These are phyloP conservation scores for Okapia johnstoni DNA, from an alignment of 2,113 vertebrate genomes.

Conservation along the genomic window DNA sequence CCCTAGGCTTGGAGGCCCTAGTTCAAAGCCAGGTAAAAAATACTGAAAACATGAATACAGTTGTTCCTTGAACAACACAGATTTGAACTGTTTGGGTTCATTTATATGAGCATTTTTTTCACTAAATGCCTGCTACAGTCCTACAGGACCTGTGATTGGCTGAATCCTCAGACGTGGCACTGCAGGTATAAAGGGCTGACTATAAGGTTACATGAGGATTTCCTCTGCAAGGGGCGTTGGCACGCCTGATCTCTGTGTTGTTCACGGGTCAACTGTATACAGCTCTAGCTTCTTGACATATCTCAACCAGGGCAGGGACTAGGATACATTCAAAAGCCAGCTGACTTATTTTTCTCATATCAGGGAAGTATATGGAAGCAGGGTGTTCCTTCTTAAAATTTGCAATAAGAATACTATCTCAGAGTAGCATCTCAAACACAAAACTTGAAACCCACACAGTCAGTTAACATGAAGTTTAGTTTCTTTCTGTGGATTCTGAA, in stretches of 20 bases:
- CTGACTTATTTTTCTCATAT: neutral
- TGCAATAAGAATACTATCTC: neutral
- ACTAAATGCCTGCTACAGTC: neutral
- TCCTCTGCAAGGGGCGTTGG: neutral
- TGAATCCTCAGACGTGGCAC: neutral
- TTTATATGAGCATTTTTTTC: neutral
- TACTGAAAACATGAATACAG: neutral
- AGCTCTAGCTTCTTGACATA: neutral
- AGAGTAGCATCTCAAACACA: neutral
- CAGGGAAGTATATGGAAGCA: neutral
- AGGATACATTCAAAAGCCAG: neutral
- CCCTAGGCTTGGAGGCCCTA: neutral
- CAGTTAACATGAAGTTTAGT: neutral
- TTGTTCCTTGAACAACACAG: neutral
- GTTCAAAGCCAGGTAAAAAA: neutral
- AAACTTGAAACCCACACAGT: neutral
- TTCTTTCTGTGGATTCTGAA: neutral
- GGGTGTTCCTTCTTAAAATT: neutral
- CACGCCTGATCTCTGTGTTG: neutral
- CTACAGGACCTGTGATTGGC: neutral
- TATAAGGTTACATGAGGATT: neutral
- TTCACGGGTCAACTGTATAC: neutral
- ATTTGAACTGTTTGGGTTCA: neutral
- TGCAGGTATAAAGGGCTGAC: neutral
- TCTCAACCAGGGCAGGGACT: neutral